Conservation (phyloP, 2,113 vertebrate genomes). For the Lanius ludovicianus region DNA sequence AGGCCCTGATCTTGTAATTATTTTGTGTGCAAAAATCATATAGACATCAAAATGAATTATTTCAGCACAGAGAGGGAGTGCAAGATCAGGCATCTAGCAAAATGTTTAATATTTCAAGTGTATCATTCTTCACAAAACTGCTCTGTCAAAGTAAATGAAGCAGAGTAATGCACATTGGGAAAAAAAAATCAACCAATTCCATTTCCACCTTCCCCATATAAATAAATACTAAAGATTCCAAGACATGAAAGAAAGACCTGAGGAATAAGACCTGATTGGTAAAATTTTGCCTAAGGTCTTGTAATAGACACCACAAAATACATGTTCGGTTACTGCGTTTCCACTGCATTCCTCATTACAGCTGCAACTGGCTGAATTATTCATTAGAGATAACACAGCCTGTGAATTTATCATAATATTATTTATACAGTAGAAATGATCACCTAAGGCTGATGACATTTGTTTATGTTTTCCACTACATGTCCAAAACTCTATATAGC, state of each 20-base stretch:
- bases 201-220: neutral
- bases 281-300: conserved; percentile 11
- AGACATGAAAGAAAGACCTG: neutral
- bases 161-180: neutral
- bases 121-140: conserved; percentile 12
- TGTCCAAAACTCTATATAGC: neutral
- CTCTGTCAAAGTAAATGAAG: conserved; percentile 44
- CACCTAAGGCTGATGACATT: neutral
- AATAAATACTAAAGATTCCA: conserved; percentile 28
- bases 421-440: neutral
- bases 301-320: conserved; percentile 4
- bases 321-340: neutral
- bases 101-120: conserved; percentile 47
- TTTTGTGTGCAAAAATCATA: conserved; percentile 17
- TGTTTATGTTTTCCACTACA: neutral
- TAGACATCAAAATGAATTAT: conserved; percentile 33
- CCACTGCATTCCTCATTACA: neutral
- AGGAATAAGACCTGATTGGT: conserved; percentile 7
- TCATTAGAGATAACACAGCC: neutral
- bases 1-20: conserved; percentile 6
- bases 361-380: neutral
- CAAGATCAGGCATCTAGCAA: conserved; percentile 20
- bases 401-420: conserved; percentile 11
- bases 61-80: neutral
- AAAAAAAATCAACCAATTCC: neutral